Evolutionary conservation across 2,888 invertebrate species (phyloP).

Genomic region (Lamellibrachia satsuma): DNA sequence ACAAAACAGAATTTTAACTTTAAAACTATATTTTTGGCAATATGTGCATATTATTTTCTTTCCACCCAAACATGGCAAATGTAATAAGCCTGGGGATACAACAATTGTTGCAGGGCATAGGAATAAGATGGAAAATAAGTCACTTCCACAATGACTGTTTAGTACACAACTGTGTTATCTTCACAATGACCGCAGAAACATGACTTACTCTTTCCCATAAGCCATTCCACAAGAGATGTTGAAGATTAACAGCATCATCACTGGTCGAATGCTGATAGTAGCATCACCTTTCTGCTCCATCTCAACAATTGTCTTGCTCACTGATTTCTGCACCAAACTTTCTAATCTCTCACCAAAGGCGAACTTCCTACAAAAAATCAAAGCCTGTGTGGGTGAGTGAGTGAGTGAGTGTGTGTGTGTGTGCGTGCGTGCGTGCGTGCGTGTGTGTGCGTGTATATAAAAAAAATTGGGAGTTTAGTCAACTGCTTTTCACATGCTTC

Average conservation of each 20-base stretch:
- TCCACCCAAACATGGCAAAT: too few relatives aligned
- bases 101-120: neutral
- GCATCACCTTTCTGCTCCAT: neutral
- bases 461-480: too few relatives aligned
- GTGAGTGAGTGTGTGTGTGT: too few relatives aligned
- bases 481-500: too few relatives aligned
- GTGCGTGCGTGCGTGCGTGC: too few relatives aligned
- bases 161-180: neutral
- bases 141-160: neutral
- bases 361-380: slow-evolving; percentile 18
- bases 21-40: too few relatives aligned
- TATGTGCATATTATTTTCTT: too few relatives aligned
- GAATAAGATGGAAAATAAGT: neutral
- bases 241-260: slow-evolving; percentile 17
- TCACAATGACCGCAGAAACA: neutral
- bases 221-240: slow-evolving; percentile 20
- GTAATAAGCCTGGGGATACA: neutral
- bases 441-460: too few relatives aligned
- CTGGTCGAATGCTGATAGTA: neutral
- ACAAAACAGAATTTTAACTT: neutral
- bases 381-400: neutral
- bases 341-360: slow-evolving; percentile 18
- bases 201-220: neutral
- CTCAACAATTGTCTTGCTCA: neutral
- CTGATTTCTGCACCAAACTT: slow-evolving; percentile 13